phyloP scores from a whole-genome alignment of 2,888 invertebrate species.

The Atethmia centrago region DNA sequence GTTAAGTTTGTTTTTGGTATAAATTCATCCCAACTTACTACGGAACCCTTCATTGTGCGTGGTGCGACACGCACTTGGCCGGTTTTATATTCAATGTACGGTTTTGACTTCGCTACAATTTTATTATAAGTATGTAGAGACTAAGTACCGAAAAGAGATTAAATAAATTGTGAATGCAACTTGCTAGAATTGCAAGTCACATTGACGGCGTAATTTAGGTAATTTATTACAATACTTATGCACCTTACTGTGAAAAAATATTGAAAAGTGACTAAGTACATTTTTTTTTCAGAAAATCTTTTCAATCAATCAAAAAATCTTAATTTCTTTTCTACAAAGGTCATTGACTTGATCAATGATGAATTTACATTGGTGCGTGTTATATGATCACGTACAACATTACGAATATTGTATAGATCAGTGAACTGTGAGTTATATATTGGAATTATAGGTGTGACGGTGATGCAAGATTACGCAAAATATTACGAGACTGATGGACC shows the following conservation, averaged over 20 bases:
- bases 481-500: constrained; percentile 21
- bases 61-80: no score
- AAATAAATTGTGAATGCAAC: neutral
- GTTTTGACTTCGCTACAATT: no score
- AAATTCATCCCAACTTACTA: no score
- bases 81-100: no score
- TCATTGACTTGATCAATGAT: neutral
- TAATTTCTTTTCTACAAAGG: neutral
- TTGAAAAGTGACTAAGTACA: no score
- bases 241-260: no score
- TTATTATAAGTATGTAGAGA: no score
- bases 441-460: constrained; percentile 18
- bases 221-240: neutral
- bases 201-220: neutral
- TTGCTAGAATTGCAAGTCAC: constrained; percentile 5
- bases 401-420: constrained; percentile 30
- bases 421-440: constrained; percentile 30
- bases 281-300: neutral
- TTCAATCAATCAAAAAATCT: neutral
- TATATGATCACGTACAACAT: constrained; percentile 22
- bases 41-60: no score
- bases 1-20: no score
- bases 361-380: neutral
- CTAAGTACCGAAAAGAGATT: neutral
- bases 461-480: constrained; percentile 27